phyloP scores from a whole-genome alignment of 30 jellyfish, hydroid and myxozoan species.

The Pelagia noctiluca region DNA sequence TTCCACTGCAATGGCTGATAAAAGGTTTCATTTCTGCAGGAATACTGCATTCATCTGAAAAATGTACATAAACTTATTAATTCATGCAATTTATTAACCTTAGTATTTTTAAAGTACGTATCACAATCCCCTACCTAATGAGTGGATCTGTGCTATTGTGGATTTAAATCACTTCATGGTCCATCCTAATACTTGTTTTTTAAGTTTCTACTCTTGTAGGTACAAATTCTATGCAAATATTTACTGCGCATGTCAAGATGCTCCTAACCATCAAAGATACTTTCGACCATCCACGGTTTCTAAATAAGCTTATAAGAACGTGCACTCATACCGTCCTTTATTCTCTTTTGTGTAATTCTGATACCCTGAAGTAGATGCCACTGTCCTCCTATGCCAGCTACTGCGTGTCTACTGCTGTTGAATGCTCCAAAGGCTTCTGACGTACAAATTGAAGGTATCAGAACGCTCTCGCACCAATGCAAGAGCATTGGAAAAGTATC shows the following conservation, averaged over 20 bases:
- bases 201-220: background rate
- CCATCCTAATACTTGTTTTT: background rate
- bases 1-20: background rate
- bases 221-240: background rate
- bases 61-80: background rate
- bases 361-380: background rate
- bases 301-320: no score
- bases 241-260: no score
- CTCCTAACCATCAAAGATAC: no score
- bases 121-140: background rate
- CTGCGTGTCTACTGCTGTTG: background rate
- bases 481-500: background rate
- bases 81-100: background rate
- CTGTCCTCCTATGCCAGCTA: background rate
- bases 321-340: constrained; percentile 8
- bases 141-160: no score
- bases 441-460: background rate
- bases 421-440: background rate
- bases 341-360: background rate
- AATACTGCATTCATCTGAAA: constrained; percentile 20
- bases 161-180: background rate
- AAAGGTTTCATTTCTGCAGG: background rate
- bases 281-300: no score
- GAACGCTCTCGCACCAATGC: background rate
- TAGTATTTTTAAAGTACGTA: background rate